phyloP scores from a whole-genome alignment of 53 echinoderm and acorn worm genomes.

The Arbacia lixula region DNA sequence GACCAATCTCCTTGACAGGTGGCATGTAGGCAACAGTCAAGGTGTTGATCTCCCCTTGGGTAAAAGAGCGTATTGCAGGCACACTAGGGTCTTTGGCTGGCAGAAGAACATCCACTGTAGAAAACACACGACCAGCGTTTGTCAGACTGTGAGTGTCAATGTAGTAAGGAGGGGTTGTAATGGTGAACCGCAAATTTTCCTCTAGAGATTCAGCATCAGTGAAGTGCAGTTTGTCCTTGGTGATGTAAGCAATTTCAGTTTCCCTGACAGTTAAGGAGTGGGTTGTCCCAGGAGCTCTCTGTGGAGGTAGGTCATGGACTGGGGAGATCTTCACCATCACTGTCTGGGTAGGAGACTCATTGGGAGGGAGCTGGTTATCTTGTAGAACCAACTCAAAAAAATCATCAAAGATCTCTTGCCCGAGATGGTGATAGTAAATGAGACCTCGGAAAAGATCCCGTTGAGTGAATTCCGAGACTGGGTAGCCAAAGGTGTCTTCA shows the following conservation, averaged over 20 bases:
- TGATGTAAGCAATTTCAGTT: conserved; percentile 85
- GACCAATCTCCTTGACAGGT: conserved; percentile 90
- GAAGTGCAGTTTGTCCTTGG: conserved; percentile 80
- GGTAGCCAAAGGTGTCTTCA: conserved; percentile 82
- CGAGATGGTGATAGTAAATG: conserved; percentile 96
- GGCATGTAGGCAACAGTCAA: conserved; percentile 93
- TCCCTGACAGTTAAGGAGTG: conserved; percentile 74
- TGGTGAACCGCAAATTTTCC: conserved; percentile 71
- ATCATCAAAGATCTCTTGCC: conserved; percentile 87
- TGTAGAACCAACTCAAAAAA: conserved; percentile 79
- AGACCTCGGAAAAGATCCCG: conserved; percentile 85
- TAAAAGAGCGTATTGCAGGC: conserved; percentile 70
- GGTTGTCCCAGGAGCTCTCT: conserved; percentile 46
- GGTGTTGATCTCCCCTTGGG: conserved; percentile 79
- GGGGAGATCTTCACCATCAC: conserved; percentile 79
- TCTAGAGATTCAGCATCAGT: conserved; percentile 85
- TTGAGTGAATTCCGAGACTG: conserved; percentile 93
- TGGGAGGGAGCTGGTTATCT: conserved; percentile 89
- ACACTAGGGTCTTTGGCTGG: conserved; percentile 76
- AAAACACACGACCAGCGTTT: conserved; percentile 85
- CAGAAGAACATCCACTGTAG: conserved; percentile 69
- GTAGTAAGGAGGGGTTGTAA: conserved; percentile 91
- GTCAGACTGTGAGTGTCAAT: conserved; percentile 83
- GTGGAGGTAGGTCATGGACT: conserved; percentile 85
- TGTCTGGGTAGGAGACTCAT: conserved; percentile 75